A percentile compares a stretch with the other conserved stretches of the same genome.
phyloP scores from a whole-genome alignment of 2,888 invertebrate genomes.

The Microctonus brassicae region DNA sequence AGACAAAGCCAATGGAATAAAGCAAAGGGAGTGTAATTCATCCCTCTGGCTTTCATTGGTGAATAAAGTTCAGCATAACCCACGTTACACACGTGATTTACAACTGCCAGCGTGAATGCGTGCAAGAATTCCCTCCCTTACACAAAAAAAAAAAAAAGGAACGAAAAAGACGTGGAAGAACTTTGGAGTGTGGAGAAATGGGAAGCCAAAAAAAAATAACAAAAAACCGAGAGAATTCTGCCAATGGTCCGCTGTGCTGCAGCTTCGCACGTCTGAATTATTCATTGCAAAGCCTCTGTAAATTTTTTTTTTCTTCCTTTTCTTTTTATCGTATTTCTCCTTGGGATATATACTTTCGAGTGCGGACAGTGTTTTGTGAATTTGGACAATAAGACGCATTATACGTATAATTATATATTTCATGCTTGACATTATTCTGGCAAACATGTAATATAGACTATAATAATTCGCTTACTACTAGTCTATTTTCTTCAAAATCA shows the following conservation, averaged over 20 bases:
- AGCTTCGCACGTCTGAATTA: constrained; percentile 60
- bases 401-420: constrained; percentile 19
- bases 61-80: constrained; percentile 60
- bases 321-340: constrained; percentile 21
- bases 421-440: neutral
- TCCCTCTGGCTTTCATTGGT: constrained; percentile 60
- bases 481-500: neutral
- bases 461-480: neutral
- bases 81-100: constrained; percentile 59
- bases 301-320: neutral
- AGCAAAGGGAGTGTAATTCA: constrained; percentile 61
- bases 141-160: constrained; percentile 10
- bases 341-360: neutral
- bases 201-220: constrained; percentile 34
- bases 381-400: neutral
- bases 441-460: neutral
- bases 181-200: constrained; percentile 25
- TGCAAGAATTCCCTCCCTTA: constrained; percentile 61
- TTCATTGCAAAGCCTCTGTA: constrained; percentile 55
- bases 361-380: constrained; percentile 14
- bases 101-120: constrained; percentile 61
- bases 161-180: neutral
- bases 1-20: constrained; percentile 59
- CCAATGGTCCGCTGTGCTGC: constrained; percentile 47
- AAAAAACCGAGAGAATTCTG: constrained; percentile 39